Percentiles rank a stretch among this genome's conserved stretches.
Evolutionary conservation across 2,797 vertebrate species (phyloP).

Genomic region (Benthosema pterotum): DNA sequence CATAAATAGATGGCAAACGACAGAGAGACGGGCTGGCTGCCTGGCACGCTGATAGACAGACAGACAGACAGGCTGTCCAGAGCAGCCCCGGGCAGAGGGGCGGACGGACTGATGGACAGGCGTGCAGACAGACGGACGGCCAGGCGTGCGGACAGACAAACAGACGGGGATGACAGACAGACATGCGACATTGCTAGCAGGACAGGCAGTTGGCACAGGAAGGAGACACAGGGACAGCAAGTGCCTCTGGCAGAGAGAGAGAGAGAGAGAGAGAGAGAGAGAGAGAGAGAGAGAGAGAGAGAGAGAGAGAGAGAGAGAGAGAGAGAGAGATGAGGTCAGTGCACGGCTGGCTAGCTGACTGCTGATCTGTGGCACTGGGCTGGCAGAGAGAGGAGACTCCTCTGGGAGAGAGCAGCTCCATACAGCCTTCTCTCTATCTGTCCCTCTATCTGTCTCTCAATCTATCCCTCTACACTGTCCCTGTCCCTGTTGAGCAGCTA

Average conservation of each 20-base stretch:
- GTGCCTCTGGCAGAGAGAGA: slow-evolving; percentile 67
- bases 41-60: no score
- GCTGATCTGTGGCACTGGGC: slow-evolving; percentile 78
- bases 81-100: neutral
- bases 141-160: slow-evolving; percentile 16
- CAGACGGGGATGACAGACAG: slow-evolving; percentile 62
- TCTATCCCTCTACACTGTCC: no score
- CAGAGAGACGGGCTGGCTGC: neutral
- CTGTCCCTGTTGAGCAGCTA: slow-evolving; percentile 26
- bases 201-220: slow-evolving; percentile 72
- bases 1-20: no score
- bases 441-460: neutral
- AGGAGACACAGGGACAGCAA: slow-evolving; percentile 75
- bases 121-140: slow-evolving; percentile 12
- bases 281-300: slow-evolving; percentile 38
- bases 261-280: slow-evolving; percentile 54
- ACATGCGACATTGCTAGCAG: slow-evolving; percentile 71
- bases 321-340: slow-evolving; percentile 68
- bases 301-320: slow-evolving; percentile 28
- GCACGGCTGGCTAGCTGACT: slow-evolving; percentile 77
- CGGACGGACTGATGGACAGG: slow-evolving; percentile 31
- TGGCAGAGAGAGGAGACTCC: slow-evolving; percentile 74
- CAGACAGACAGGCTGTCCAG: no score
- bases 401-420: slow-evolving; percentile 62
- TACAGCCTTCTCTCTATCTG: slow-evolving; percentile 46